Evolutionary conservation across 2,888 invertebrate genomes (phyloP), one percentile per base, ranked within the genome.

Genomic region (Lepidochrysops patricia): DNA sequence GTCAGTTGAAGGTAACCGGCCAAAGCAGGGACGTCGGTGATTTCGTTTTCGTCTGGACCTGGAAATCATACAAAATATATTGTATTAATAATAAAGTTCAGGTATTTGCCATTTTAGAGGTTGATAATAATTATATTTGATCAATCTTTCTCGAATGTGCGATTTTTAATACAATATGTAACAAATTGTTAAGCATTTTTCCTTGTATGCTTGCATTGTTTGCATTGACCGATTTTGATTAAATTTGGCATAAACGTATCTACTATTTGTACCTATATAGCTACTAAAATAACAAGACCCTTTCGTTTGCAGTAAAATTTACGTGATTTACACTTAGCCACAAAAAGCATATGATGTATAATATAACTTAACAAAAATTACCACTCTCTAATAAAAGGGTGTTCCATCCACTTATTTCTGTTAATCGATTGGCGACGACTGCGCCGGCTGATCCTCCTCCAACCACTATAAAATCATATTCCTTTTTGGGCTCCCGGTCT

Each of bases 361-460:
- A n/a, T n/a, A n/a, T n/a, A n/a, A n/a, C n/a, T n/a, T n/a, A n/a
- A n/a, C n/a, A 4, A 9, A 32, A 52, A 80, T 75, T 72, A 89
- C 89, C 89, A 49, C 95, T 96, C 83, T 97, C 97, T 57, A 97
- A 79, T 4, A 97, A 86, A 29, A 97, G 87, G 0, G 95, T 92
- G 64, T 92, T 94, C 96, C 96, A 96, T 49, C 91, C 88, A 4
- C 92, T 90, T 48, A 95, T 86, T 79, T 96, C 96, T 13, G 94
- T 94, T 52, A 96, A 82, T 15, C 97, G 91, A 73, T 91, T 95
- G 6, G 97, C 96, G 1, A 97, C 92, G 1, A 97, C 97, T 0
- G 97, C 96, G 0, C 97, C 97, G 0, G 97, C 97, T 0, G 96
- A 96, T 0, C 97, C 97, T 1, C 94, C 96, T 2, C 97, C 97